Evolutionary conservation across 37 sponge, comb jelly and placozoan genomes (phyloP).

Genomic region (Beroe forskalii): DNA sequence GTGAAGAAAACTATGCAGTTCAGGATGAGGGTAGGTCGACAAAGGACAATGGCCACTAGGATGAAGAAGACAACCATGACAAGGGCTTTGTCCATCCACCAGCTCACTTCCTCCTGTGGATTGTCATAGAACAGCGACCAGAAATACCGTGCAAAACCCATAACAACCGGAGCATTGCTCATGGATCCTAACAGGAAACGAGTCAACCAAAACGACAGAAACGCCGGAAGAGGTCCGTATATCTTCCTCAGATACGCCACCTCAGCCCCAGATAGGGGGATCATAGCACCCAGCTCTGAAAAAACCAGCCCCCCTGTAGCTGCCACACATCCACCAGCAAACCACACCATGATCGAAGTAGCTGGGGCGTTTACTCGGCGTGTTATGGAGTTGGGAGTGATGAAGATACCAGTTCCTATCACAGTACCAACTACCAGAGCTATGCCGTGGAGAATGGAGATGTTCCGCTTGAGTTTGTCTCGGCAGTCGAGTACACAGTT

Average conservation of each 20-base stretch:
- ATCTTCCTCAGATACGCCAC: slow-evolving; percentile 40
- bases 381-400: slow-evolving; percentile 36
- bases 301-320: not conserved
- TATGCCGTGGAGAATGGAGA: slow-evolving; percentile 18
- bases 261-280: slow-evolving; percentile 46
- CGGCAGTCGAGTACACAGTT: too few species aligned
- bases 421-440: slow-evolving; percentile 16
- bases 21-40: slow-evolving; percentile 5
- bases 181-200: slow-evolving; percentile 1
- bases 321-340: not conserved
- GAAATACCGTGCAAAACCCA: not conserved
- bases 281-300: slow-evolving; percentile 54
- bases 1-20: slow-evolving; percentile 11
- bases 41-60: not conserved
- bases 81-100: not conserved
- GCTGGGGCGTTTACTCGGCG: not conserved
- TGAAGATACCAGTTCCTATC: slow-evolving; percentile 51
- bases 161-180: not conserved
- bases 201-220: slow-evolving; percentile 7
- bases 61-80: not conserved
- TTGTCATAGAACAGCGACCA: slow-evolving; percentile 23
- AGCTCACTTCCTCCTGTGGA: not conserved
- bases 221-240: slow-evolving; percentile 9
- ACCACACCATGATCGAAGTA: slow-evolving; percentile 22
- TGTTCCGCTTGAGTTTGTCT: slow-evolving; percentile 29